Evolutionary conservation across 2,113 vertebrate species (phyloP), one percentile per base, ranked within the genome.

Genomic region (Nerophis lumbriciformis): DNA sequence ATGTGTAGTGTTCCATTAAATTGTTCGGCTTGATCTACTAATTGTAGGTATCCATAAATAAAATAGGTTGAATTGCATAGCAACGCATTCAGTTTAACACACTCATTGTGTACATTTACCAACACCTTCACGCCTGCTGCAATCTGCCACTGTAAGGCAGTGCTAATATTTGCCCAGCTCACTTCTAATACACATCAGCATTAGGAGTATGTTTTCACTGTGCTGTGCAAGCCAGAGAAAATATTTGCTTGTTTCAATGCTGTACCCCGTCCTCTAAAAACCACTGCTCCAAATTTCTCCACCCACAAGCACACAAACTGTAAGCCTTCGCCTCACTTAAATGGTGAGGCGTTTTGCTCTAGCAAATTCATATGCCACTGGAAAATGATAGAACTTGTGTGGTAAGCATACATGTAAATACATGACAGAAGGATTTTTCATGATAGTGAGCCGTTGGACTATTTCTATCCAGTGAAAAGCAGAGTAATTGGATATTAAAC

Each of bases 101-200:
- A 65, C 72, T 72, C 64, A 63, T 60, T 37, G 47, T 61, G 65
- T 44, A 59, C 69, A 61, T 75, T 70, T 57, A 72, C 71, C 16
- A 49, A n/a, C 59, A 53, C 61, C 38, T 65, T 16, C 57, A 63
- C 58, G 61, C 66, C 48, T 61, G 38, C 48, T 61, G 38, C 65
- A 60, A 79, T 71, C 83, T 71, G 77, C 72, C 79, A 85, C 81
- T 83, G 87, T 84, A 86, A 84, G 75, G 68, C 80, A 75, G 63
- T 82, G 77, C 74, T 87, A 83, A 87, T 86, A 87, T 87, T 89
- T 88, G 81, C 83, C 76, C 52, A 61, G 71, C 74, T 88, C 86
- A 88, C 77, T 83, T 87, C 80, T 88, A 87, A 90, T 90, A 86
- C 79, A 83, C 86, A 87, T 88, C 87, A 88, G 81, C 82, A 85